phyloP scores from a whole-genome alignment of 2,797 vertebrate genomes.

The Acropternis orthonyx region DNA sequence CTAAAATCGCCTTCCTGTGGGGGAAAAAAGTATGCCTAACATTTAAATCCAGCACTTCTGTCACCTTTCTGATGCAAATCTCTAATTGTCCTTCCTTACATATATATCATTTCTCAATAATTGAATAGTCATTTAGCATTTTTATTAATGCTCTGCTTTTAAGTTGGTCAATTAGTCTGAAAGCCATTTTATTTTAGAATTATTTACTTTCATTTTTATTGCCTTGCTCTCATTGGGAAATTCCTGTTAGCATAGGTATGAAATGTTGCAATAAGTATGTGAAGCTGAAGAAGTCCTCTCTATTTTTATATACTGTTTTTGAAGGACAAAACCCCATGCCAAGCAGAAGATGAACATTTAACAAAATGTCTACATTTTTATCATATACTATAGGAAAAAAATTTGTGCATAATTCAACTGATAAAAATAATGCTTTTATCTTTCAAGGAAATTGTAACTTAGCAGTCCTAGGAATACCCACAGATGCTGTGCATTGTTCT shows the following conservation, averaged over 20 bases:
- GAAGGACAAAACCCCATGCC: not conserved
- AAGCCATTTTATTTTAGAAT: not conserved
- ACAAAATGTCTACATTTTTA: not conserved
- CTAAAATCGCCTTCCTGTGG: not conserved
- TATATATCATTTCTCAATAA: not conserved
- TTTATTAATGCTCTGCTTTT: not conserved
- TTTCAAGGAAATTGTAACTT: not conserved
- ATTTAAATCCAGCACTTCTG: not conserved
- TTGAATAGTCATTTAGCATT: not conserved
- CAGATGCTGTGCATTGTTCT: not conserved
- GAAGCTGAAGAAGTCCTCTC: not conserved
- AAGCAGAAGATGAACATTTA: not conserved
- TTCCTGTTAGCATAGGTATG: not conserved
- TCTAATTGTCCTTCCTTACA: not conserved
- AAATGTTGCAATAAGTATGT: not conserved
- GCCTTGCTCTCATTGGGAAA: not conserved
- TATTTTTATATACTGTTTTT: not conserved
- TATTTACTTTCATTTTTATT: slow-evolving; percentile 15
- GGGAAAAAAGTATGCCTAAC: not conserved
- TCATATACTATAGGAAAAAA: not conserved
- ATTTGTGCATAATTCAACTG: not conserved
- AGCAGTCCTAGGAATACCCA: not conserved
- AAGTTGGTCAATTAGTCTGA: not conserved
- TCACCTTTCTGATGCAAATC: not conserved
- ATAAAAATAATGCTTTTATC: not conserved